Conservation (phyloP, 2,797 vertebrate species). For the Bradypodion ventrale region DNA sequence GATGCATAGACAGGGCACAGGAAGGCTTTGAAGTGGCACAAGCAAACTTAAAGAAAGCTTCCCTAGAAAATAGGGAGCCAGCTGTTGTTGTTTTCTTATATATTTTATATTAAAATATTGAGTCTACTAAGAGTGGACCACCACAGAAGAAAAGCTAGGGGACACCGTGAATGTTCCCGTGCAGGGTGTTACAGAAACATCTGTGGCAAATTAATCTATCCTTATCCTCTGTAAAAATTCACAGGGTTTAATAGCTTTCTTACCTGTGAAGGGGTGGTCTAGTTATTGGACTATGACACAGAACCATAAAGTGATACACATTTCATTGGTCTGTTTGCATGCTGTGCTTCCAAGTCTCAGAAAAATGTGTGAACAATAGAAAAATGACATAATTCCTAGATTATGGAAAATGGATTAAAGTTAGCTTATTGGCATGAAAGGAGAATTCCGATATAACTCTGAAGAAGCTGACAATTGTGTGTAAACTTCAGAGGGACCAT, state of each 20-base stretch:
- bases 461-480: neutral
- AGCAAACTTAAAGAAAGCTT: conserved; percentile 42
- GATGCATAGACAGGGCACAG: conserved; percentile 38
- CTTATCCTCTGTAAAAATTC: conserved; percentile 72
- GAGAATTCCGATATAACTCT: neutral
- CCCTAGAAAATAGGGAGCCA: conserved; percentile 24
- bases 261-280: conserved; percentile 69
- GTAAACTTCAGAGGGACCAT: neutral
- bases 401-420: neutral
- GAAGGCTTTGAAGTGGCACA: conserved; percentile 61
- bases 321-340: conserved; percentile 18
- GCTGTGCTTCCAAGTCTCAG: conserved; percentile 37
- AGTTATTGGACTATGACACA: conserved; percentile 48
- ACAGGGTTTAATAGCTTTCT: conserved; percentile 60
- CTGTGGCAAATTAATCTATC: conserved; percentile 67
- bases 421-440: neutral
- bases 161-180: conserved; percentile 64
- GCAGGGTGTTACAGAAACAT: conserved; percentile 61
- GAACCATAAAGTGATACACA: conserved; percentile 12
- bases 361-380: conserved; percentile 30
- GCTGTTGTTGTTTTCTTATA: conserved; percentile 50
- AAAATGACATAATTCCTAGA: conserved; percentile 20
- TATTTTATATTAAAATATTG: conserved; percentile 63
- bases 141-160: conserved; percentile 53
- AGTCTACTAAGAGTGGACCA: conserved; percentile 57